phyloP scores from a whole-genome alignment of 2,888 invertebrate species.

The Eubasilissa splendida region DNA sequence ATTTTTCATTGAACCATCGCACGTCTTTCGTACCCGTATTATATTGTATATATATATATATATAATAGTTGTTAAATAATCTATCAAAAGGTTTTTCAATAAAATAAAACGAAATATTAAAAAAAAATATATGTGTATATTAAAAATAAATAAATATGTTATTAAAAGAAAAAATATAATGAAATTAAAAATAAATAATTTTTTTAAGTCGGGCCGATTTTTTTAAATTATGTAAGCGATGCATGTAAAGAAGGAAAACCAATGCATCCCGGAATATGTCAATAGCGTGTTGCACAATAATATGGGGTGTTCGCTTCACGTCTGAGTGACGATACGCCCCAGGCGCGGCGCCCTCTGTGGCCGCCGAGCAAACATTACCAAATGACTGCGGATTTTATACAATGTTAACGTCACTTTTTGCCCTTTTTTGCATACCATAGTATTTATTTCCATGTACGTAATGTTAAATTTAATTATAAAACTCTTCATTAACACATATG shows the following conservation, averaged over 20 bases:
- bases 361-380: conserved; percentile 14
- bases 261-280: conserved; percentile 16
- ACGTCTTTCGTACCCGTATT: too few species aligned
- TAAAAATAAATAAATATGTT: neutral
- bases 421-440: neutral
- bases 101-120: neutral
- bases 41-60: too few species aligned
- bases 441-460: too few species aligned
- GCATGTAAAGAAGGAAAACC: conserved; percentile 30
- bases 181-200: too few species aligned
- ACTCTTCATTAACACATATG: too few species aligned
- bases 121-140: neutral
- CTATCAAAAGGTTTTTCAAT: too few species aligned
- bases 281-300: conserved; percentile 19
- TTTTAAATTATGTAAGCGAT: neutral
- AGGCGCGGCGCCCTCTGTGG: conserved; percentile 22
- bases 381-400: neutral
- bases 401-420: neutral
- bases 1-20: too few species aligned
- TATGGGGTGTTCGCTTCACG: conserved; percentile 44
- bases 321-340: conserved; percentile 46
- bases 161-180: neutral
- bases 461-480: too few species aligned
- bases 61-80: too few species aligned
- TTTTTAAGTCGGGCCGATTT: too few species aligned